Evolutionary conservation across 2,888 invertebrate species (phyloP).

Genomic region (Eledona agricola): DNA sequence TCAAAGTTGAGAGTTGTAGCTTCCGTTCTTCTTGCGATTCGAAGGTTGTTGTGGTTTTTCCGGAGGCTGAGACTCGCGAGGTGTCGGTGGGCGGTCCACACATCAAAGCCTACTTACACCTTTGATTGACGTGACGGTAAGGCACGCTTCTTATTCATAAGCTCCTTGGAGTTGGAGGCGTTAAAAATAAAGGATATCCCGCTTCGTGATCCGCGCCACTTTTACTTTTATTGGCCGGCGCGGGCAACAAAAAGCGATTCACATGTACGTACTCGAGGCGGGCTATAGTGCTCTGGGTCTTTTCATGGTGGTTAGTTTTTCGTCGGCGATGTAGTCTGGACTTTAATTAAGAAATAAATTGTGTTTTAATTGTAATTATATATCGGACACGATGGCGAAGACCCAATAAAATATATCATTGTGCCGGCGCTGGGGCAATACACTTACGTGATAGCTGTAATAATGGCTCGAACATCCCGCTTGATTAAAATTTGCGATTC

Average conservation of each 20-base stretch:
- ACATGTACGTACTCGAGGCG: constrained; percentile 3
- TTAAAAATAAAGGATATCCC: constrained; percentile 28
- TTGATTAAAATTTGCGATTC: constrained; percentile 45
- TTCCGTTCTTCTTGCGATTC: too few relatives aligned
- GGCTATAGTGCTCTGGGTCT: constrained; percentile 9
- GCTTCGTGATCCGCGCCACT: constrained; percentile 25
- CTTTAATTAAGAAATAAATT: constrained; percentile 38
- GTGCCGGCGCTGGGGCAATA: constrained; percentile 18
- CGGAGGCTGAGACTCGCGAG: too few relatives aligned
- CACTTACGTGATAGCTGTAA: constrained; percentile 36
- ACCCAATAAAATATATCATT: constrained; percentile 39
- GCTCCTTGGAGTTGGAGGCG: constrained; percentile 28
- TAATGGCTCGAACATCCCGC: constrained; percentile 35
- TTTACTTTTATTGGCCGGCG: constrained; percentile 24
- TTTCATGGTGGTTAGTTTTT: constrained; percentile 25
- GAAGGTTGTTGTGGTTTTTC: too few relatives aligned
- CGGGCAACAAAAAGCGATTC: constrained; percentile 11
- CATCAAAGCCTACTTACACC: constrained; percentile 33
- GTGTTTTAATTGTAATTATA: constrained; percentile 37
- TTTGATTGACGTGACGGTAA: constrained; percentile 37
- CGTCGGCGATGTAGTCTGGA: constrained; percentile 4
- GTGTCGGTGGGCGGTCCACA: constrained; percentile 33
- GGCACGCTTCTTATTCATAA: constrained; percentile 35
- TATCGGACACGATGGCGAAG: constrained; percentile 21
- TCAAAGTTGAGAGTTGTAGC: too few relatives aligned